These are phyloP conservation scores for Dicerorhinus sumatrensis DNA, from an alignment of 2,113 vertebrate species.

Conservation along the genomic window DNA sequence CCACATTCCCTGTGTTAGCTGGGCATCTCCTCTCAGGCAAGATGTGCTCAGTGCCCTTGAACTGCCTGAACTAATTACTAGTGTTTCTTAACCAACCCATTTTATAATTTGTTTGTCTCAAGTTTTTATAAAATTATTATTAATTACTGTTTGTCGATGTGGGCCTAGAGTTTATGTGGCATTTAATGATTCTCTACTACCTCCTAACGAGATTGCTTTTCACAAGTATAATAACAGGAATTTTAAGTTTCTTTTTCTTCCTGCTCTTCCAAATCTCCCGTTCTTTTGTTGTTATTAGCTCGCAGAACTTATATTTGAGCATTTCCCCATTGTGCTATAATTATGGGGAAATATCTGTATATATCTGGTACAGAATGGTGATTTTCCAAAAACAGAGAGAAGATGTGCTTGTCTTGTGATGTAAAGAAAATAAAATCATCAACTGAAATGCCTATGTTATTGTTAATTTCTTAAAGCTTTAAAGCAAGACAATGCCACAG, in stretches of 20 bases:
- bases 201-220: not conserved
- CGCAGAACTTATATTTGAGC: not conserved
- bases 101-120: slow-evolving; percentile 1
- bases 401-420: not conserved
- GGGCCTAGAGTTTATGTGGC: not conserved
- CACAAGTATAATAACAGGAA: not conserved
- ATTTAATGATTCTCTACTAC: not conserved
- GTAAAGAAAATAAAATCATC: slow-evolving; percentile 39
- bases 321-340: not conserved
- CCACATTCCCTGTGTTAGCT: not conserved
- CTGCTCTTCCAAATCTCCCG: not conserved
- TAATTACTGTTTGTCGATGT: not conserved
- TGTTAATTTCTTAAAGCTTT: slow-evolving; percentile 13
- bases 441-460: not conserved
- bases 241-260: not conserved
- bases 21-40: not conserved
- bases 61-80: not conserved
- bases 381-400: slow-evolving; percentile 35
- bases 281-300: not conserved
- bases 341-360: not conserved
- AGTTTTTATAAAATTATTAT: not conserved
- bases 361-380: not conserved
- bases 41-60: not conserved
- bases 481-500: not conserved
- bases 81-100: not conserved